Evolutionary conservation across 2,888 invertebrate genomes (phyloP).

Genomic region (Aphidoletes aphidimyza): DNA sequence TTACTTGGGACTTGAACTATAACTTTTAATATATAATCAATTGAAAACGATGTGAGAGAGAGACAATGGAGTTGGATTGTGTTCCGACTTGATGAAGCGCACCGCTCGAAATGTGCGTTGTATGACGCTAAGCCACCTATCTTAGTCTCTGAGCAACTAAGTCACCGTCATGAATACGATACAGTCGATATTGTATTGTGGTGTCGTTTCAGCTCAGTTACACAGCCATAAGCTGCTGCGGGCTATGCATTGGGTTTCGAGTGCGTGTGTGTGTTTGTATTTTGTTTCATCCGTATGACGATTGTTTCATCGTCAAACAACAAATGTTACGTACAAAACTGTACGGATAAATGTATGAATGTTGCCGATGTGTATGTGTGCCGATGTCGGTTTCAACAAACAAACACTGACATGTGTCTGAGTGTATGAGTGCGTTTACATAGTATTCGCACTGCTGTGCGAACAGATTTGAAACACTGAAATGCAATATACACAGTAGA

Average conservation of each 20-base stretch:
- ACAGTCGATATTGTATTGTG: constrained; percentile 1
- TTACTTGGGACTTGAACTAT: no score
- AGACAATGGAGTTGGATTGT: not conserved
- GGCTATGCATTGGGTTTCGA: not conserved
- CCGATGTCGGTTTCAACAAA: not conserved
- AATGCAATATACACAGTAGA: not conserved
- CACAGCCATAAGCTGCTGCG: not conserved
- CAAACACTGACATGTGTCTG: no score
- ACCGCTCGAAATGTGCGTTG: constrained; percentile 41
- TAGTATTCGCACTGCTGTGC: not conserved
- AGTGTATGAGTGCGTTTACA: not conserved
- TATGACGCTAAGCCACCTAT: constrained; percentile 54
- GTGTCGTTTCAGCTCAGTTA: not conserved
- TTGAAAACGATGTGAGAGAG: not conserved
- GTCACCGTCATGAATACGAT: constrained; percentile 28
- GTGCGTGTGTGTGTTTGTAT: not conserved
- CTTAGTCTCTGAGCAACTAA: constrained; percentile 52
- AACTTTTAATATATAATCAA: not conserved
- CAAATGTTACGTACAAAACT: not conserved
- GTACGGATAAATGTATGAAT: not conserved
- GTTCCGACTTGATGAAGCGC: constrained; percentile 52
- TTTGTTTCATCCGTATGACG: not conserved
- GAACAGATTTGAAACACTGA: not conserved
- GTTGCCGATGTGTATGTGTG: not conserved
- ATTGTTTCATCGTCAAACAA: no score